phyloP scores from a whole-genome alignment of 2,113 vertebrate species.

The Origma solitaria region DNA sequence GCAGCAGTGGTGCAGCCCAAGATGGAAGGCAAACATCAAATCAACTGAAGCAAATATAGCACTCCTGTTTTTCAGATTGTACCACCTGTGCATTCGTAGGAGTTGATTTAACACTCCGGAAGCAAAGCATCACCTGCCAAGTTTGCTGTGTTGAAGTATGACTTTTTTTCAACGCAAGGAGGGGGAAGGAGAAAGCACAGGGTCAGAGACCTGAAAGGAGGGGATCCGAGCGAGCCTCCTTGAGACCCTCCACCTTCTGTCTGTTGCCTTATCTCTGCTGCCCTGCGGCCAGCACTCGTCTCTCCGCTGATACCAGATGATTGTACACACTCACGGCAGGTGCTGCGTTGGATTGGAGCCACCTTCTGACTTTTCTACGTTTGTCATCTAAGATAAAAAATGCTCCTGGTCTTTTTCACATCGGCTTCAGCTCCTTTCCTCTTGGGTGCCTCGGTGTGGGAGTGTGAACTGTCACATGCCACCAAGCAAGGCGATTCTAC shows the following conservation, averaged over 20 bases:
- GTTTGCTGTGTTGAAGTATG: slow-evolving; percentile 46
- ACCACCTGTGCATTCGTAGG: slow-evolving; percentile 59
- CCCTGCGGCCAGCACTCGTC: slow-evolving; percentile 46
- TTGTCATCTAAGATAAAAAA: slow-evolving; percentile 75
- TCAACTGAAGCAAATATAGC: rapidly evolving
- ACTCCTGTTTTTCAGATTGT: slow-evolving; percentile 61
- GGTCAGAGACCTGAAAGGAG: slow-evolving; percentile 55
- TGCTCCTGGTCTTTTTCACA: slow-evolving; percentile 69
- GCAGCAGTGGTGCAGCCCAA: neutral
- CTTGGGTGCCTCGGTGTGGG: neutral
- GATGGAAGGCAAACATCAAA: neutral
- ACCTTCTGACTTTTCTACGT: slow-evolving; percentile 77
- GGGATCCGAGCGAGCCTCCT: slow-evolving; percentile 7
- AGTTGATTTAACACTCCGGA: slow-evolving; percentile 32
- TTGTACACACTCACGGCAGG: slow-evolving; percentile 59
- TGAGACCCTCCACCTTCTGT: slow-evolving; percentile 53
- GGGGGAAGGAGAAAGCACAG: slow-evolving; percentile 55
- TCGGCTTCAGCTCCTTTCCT: slow-evolving; percentile 6
- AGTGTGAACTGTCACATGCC: neutral
- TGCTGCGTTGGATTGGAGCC: slow-evolving; percentile 48
- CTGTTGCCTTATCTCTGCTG: slow-evolving; percentile 73
- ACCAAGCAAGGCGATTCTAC: neutral
- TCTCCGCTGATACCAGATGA: slow-evolving; percentile 64
- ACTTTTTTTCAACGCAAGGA: slow-evolving; percentile 22
- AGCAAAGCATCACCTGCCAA: slow-evolving; percentile 63